Base-by-base conservation (phyloP, 1,140 invertebrate genomes). In the Dendroctonus valens region DNA sequence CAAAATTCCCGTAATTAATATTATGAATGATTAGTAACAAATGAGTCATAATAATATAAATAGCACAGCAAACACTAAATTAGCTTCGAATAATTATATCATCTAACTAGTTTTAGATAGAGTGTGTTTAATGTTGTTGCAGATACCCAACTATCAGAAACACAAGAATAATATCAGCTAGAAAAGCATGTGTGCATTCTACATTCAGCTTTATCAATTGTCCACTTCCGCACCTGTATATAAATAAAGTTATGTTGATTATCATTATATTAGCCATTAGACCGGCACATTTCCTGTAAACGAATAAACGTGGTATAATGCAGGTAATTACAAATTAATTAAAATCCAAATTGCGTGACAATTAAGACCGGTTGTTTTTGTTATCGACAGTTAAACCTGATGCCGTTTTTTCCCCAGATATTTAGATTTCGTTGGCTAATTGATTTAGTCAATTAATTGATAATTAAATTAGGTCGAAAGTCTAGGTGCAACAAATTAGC, bases 311-410 rank as follows among this genome's bases (percentile, higher is more conserved):
- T 61, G 49, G 59, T 61, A 61, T 63, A 63, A 63, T 63, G 60
- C 51, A 54, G 60, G 51, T 63, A 63, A 63, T 63, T 63, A 63
- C 41, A 63, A 63, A 63, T 63, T 63, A 63, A 63, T 63, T 63
- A 63, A 54, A 41, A 63, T 41, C 39, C 50, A 63, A 63, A 63
- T 53, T 63, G 51, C 60, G 49, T 63, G 60, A 63, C 60, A 54
- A 63, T 54, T 57, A 57, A 57, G 39, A 57, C 54, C 38, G 26
- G 54, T 41, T 8, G 39, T 41, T 57, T 57, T 41, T 57, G 15
- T 12, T 7, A 57, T 57, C 54, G 14, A 12, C n/a, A 38, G 51
- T 53, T 53, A 53, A 53, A 53, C 5, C 15, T 37, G 37, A 37
- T 53, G 7, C 15, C 8, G 14, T 38, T 26, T 53, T 26, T 26